phyloP scores from a whole-genome alignment of 1,140 invertebrate genomes.

The Microplitis mediator region DNA sequence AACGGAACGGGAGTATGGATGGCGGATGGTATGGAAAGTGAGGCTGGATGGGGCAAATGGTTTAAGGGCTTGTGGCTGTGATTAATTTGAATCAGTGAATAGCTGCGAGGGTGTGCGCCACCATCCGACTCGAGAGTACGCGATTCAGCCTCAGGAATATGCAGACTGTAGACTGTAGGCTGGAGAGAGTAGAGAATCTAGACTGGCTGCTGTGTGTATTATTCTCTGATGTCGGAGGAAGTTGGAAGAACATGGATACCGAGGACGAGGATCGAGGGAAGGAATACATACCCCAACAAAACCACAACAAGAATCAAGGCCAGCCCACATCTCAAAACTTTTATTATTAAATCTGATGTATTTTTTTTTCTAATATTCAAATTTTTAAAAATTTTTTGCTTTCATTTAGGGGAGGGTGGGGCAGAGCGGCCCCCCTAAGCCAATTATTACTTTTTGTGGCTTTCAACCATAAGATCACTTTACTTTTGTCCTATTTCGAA shows the following conservation, averaged over 20 bases:
- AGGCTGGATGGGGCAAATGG: constrained; percentile 21
- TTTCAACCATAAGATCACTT: too few species aligned
- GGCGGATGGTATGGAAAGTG: not conserved
- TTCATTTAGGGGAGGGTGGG: too few species aligned
- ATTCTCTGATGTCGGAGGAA: constrained; percentile 8
- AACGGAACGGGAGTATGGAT: too few species aligned
- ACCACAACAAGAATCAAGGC: constrained; percentile 52
- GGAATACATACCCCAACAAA: constrained; percentile 52
- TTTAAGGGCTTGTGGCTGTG: constrained; percentile 42
- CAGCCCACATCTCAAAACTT: constrained; percentile 27
- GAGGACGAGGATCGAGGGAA: constrained; percentile 42
- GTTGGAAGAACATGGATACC: constrained; percentile 35
- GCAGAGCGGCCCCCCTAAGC: too few species aligned
- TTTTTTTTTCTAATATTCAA: too few species aligned
- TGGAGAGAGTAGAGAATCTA: constrained; percentile 11
- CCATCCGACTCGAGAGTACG: constrained; percentile 30
- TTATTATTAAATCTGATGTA: too few species aligned
- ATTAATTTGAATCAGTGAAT: constrained; percentile 64
- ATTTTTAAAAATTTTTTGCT: too few species aligned
- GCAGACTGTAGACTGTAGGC: constrained; percentile 1
- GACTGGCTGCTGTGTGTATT: not conserved
- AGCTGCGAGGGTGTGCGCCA: constrained; percentile 55
- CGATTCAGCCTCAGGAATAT: not conserved
- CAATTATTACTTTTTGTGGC: too few species aligned
- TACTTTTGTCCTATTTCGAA: too few species aligned